Conservation (phyloP, 2,888 invertebrate genomes). For the Torymus texanus region DNA sequence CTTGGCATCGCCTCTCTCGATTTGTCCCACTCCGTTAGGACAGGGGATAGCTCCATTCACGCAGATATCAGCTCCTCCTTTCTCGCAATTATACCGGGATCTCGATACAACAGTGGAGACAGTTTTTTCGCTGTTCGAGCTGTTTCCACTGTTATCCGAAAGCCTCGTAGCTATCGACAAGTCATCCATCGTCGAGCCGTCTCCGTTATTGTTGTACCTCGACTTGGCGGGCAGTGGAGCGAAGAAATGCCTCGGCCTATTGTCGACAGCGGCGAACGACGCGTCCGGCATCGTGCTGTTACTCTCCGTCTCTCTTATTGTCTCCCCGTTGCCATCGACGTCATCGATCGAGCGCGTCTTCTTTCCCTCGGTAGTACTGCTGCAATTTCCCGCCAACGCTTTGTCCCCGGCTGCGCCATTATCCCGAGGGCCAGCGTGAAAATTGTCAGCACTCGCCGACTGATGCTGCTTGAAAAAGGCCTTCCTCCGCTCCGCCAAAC, state of each 20-base stretch:
- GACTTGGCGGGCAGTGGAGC: constrained; percentile 64
- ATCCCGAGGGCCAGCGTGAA: no score
- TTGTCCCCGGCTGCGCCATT: neutral
- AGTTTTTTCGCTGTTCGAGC: constrained; percentile 65
- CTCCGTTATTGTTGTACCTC: constrained; percentile 33
- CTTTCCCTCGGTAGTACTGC: neutral
- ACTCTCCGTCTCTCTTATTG: neutral
- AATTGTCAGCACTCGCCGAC: no score
- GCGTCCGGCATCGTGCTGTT: neutral
- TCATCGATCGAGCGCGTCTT: neutral
- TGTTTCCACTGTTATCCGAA: constrained; percentile 61
- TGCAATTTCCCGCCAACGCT: neutral
- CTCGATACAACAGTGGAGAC: constrained; percentile 61
- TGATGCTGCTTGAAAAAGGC: constrained; percentile 48
- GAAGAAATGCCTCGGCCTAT: constrained; percentile 68
- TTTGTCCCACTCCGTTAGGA: constrained; percentile 15
- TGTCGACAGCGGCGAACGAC: constrained; percentile 30
- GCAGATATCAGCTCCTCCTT: constrained; percentile 68
- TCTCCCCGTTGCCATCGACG: neutral
- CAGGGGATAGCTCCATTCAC: constrained; percentile 64
- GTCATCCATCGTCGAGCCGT: constrained; percentile 47
- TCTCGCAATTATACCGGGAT: constrained; percentile 51
- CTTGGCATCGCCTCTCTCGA: constrained; percentile 57
- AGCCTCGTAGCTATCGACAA: constrained; percentile 33
- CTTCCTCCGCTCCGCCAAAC: constrained; percentile 59